Base-by-base conservation (phyloP, 1,140 invertebrate species). In the Stegodyphus mimosarum region DNA sequence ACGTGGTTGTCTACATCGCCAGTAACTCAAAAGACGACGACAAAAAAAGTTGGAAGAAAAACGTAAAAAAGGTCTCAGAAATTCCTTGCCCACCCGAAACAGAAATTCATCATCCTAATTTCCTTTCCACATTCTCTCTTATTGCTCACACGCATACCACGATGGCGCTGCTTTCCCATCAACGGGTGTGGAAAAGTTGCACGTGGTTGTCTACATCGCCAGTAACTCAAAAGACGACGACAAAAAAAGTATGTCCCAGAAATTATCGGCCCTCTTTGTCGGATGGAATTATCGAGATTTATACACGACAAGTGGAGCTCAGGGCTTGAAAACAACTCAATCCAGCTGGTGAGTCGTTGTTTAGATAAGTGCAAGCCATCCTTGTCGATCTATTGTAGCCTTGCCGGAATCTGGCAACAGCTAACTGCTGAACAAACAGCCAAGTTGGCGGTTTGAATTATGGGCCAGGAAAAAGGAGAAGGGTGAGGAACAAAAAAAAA, bases 221-320 rank as follows among this genome's bases (percentile, higher is more conserved):
- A 48, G 33, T 76, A 49, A 49, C 55, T 76, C 60, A 76, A 76
- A 64, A n/a, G 17, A 17, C 17, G 17, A n/a, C 7, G 75, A 67
- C 1, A 15, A 15, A 51, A 70, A 50, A 77, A 60, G 49, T 10
- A n/a, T 50, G 64, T 69, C 7, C 60, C 9, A n/a, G 49, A 80
- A 83, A 74, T 83, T 83, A 83, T 67, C 17, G 69, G 55, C 48
- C 55, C 48, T 17, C 71, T 83, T 83, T 83, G 80, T 83, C 80
- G 80, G 80, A 33, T 2, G 60, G 80, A 83, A 83, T 83, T 83
- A 83, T 50, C 80, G 55, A 83, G 80, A 83, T 83, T 83, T 83
- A 83, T 72, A 15, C 70, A 52, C 80, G 80, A 83, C 80, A 83
- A 83, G 80, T 83, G 80, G 80, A 69, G 13, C 71, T 71, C 71